Evolutionary conservation across 2,888 invertebrate genomes (phyloP).

Genomic region (Agrochola lota): DNA sequence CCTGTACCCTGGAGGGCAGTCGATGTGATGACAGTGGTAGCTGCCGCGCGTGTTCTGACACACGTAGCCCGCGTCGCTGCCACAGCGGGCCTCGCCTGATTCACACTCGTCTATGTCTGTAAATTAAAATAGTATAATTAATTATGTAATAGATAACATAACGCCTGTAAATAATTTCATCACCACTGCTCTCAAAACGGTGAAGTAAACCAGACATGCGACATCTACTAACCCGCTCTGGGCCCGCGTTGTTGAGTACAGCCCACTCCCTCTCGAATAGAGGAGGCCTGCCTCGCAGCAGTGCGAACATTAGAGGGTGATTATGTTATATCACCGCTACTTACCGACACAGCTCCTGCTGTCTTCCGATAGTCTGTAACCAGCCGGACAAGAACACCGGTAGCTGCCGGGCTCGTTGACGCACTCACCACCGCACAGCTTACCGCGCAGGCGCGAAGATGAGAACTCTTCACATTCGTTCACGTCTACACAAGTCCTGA

Average conservation of each 20-base stretch:
- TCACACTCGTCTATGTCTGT: constrained; percentile 95
- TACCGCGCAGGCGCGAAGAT: constrained; percentile 89
- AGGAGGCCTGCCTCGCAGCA: no score
- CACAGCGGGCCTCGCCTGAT: constrained; percentile 94
- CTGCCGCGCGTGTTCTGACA: constrained; percentile 98
- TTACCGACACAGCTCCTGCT: constrained; percentile 96
- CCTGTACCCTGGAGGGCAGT: constrained; percentile 96
- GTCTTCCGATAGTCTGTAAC: constrained; percentile 94
- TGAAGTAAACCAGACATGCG: no score
- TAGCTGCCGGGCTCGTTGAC: constrained; percentile 97
- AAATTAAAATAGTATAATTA: background rate
- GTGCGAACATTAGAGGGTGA: no score
- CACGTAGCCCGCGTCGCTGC: constrained; percentile 92
- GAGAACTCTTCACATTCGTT: constrained; percentile 92
- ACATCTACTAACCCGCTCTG: no score
- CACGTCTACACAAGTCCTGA: constrained; percentile 93
- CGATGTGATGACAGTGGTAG: constrained; percentile 96
- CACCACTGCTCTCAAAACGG: no score
- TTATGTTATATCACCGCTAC: background rate
- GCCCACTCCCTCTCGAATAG: no score
- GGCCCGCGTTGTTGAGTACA: no score
- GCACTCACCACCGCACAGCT: constrained; percentile 96
- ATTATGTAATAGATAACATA: background rate
- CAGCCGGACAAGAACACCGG: constrained; percentile 95
- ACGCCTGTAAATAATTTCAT: no score